Evolutionary conservation across 2,797 vertebrate genomes (phyloP).

Genomic region (Pangasius mekongensis): DNA sequence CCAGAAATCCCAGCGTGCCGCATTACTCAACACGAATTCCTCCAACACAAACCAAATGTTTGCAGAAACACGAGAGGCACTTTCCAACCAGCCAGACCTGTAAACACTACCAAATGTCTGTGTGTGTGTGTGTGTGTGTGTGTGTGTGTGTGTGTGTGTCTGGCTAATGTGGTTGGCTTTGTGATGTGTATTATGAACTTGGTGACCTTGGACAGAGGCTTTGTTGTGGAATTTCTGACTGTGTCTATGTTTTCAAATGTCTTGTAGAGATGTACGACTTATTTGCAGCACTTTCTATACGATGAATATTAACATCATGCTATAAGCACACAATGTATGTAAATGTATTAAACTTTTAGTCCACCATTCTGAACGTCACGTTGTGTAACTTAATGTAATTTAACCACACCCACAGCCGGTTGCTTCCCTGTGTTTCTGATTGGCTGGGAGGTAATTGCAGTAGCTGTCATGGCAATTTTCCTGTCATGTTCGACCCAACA

Average conservation of each 20-base stretch:
- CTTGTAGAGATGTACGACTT: not conserved
- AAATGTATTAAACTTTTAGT: not conserved
- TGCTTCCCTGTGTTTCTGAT: not conserved
- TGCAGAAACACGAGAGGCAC: constrained; percentile 35
- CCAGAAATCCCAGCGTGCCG: constrained; percentile 28
- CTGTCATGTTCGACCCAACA: not conserved
- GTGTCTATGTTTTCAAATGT: not conserved
- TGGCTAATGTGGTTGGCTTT: constrained; percentile 13
- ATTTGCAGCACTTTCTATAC: too few species aligned
- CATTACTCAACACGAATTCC: constrained; percentile 20
- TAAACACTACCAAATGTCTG: constrained; percentile 46
- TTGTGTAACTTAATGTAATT: not conserved
- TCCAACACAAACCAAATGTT: constrained; percentile 39
- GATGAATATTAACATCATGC: not conserved
- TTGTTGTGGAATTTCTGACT: constrained; percentile 40
- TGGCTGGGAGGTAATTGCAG: not conserved
- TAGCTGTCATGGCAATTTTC: not conserved
- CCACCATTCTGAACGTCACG: not conserved
- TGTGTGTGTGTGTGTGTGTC: constrained; percentile 3
- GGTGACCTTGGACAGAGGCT: constrained; percentile 7
- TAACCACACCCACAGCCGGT: not conserved
- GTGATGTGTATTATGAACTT: constrained; percentile 31
- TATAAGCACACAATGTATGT: too few species aligned
- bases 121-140: constrained; percentile 3
- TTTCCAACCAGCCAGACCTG: constrained; percentile 34